Evolutionary conservation across 2,113 vertebrate species (phyloP).

Genomic region (Rallus limicola): DNA sequence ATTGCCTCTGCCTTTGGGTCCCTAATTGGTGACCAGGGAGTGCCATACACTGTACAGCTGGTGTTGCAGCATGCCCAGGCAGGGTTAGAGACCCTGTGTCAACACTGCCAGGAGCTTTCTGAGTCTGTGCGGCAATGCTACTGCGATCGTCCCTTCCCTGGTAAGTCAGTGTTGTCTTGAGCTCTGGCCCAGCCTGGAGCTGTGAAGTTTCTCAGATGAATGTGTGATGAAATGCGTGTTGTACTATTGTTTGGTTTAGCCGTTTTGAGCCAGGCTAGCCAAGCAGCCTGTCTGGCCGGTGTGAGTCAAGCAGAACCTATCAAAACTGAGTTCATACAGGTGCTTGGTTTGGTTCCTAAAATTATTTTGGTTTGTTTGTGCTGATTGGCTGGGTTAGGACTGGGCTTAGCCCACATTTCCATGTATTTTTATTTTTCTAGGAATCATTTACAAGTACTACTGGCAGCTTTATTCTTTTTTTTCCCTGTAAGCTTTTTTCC

Average conservation of each 20-base stretch:
- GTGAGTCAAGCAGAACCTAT: not conserved
- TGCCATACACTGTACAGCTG: rapidly evolving
- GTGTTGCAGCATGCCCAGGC: rapidly evolving
- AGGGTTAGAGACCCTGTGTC: rapidly evolving
- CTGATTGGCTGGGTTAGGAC: not conserved
- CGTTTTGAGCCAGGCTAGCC: not conserved
- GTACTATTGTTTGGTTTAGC: not conserved
- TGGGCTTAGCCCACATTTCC: not conserved
- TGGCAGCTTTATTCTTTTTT: not conserved
- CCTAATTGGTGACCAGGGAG: not conserved
- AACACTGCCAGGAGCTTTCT: rapidly evolving
- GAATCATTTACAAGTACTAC: not conserved
- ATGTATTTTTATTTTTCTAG: not conserved
- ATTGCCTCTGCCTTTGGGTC: not conserved
- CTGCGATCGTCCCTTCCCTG: rapidly evolving
- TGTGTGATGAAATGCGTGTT: rapidly evolving
- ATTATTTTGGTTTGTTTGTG: not conserved
- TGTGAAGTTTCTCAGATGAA: not conserved
- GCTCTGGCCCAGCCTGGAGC: rapidly evolving
- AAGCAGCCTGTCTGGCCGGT: not conserved
- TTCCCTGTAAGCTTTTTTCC: not conserved
- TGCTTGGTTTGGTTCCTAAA: not conserved
- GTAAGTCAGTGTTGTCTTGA: not conserved
- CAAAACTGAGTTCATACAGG: not conserved
- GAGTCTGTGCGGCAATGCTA: rapidly evolving